Percentiles rank a stretch among this genome's conserved stretches.
phyloP scores from a whole-genome alignment of 2,888 invertebrate species.

The Ennomos fuscantarius region DNA sequence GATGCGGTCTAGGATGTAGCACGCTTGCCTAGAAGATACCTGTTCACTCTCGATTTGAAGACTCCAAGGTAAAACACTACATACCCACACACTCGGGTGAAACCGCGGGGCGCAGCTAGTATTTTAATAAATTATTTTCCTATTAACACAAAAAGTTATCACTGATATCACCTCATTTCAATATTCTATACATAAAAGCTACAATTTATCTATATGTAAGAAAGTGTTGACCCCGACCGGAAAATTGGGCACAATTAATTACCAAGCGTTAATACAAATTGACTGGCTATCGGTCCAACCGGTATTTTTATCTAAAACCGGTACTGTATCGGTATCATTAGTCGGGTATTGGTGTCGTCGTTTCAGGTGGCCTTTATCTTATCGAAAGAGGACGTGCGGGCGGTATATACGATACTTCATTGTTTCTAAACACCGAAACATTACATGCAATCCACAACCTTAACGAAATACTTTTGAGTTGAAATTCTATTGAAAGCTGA shows the following conservation, averaged over 20 bases:
- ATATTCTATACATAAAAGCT: no score
- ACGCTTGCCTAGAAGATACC: no score
- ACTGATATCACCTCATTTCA: no score
- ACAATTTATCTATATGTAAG: neutral
- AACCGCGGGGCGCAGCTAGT: no score
- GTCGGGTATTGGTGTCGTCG: slow-evolving; percentile 74
- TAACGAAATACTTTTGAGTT: slow-evolving; percentile 10
- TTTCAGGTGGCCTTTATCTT: slow-evolving; percentile 81
- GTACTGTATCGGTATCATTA: slow-evolving; percentile 74
- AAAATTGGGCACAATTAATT: slow-evolving; percentile 29
- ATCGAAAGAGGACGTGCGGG: slow-evolving; percentile 85
- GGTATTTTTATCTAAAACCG: slow-evolving; percentile 70
- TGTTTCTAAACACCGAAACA: slow-evolving; percentile 58
- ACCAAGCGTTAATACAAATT: slow-evolving; percentile 29
- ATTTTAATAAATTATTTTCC: no score
- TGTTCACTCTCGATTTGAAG: no score
- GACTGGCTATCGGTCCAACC: slow-evolving; percentile 55
- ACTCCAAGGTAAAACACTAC: no score
- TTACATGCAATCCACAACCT: slow-evolving; percentile 41
- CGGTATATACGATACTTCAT: slow-evolving; percentile 71
- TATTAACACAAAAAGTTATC: no score
- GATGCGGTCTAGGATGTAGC: no score
- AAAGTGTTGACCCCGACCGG: slow-evolving; percentile 30
- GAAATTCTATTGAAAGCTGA: slow-evolving; percentile 31
- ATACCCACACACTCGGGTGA: no score